These are phyloP conservation scores for Cyprinodon brontotheroides DNA, from an alignment of 2,113 vertebrate species.

Conservation along the genomic window DNA sequence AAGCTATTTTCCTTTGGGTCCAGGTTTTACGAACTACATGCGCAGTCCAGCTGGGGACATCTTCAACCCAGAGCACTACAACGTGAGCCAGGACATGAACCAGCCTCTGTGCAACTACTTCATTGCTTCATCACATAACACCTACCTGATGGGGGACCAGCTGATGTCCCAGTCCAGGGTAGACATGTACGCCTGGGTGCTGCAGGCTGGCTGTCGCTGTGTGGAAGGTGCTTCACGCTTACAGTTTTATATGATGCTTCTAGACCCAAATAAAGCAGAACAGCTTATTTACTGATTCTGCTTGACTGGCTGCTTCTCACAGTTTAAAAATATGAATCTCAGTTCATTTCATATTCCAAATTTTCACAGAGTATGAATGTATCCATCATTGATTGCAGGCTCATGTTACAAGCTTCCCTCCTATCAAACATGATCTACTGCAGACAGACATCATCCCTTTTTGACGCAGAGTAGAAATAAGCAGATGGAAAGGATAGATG, in stretches of 20 bases:
- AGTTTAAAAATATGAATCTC: too few relatives aligned
- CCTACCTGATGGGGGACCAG: conserved; percentile 98
- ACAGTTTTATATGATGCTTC: too few relatives aligned
- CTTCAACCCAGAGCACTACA: conserved; percentile 91
- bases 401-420: too few relatives aligned
- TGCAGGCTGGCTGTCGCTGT: conserved; percentile 95
- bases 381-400: too few relatives aligned
- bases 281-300: too few relatives aligned
- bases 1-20: background rate
- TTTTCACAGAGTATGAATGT: too few relatives aligned
- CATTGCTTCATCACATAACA: conserved; percentile 98
- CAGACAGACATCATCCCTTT: too few relatives aligned
- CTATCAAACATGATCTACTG: too few relatives aligned
- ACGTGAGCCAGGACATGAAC: conserved; percentile 92
- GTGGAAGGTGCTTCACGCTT: conserved; percentile 85
- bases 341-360: too few relatives aligned
- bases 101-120: conserved; percentile 92
- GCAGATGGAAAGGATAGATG: too few relatives aligned
- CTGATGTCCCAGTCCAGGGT: conserved; percentile 97
- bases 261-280: background rate
- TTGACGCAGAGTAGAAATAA: too few relatives aligned
- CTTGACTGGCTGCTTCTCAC: too few relatives aligned
- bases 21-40: conserved; percentile 96
- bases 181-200: conserved; percentile 98
- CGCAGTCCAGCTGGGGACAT: conserved; percentile 93